Conservation (phyloP, 2,113 vertebrate genomes). For the Vicugna pacos region DNA sequence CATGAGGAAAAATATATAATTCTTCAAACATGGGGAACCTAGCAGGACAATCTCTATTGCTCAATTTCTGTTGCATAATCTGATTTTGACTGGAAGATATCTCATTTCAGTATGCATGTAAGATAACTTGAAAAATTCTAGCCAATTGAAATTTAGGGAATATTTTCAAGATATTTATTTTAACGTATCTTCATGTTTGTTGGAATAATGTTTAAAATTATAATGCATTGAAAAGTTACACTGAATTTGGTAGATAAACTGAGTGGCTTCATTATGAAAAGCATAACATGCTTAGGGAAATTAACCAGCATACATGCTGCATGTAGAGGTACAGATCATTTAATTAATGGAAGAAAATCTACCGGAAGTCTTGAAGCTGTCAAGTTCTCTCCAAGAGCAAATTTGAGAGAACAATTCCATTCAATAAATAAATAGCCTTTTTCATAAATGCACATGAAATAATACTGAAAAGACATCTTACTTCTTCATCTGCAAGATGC, state of each 20-base stretch:
- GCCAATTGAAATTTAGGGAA: background rate
- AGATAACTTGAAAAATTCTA: background rate
- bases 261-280: conserved; percentile 47
- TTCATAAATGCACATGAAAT: conserved; percentile 47
- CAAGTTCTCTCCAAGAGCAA: conserved; percentile 39
- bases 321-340: background rate
- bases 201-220: background rate
- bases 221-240: background rate
- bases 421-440: background rate
- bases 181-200: background rate
- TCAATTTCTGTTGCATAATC: conserved; percentile 37
- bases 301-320: background rate
- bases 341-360: conserved; percentile 40
- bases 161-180: background rate
- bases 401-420: background rate
- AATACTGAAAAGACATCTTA: background rate
- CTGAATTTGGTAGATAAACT: background rate
- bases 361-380: conserved; percentile 10
- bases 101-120: background rate
- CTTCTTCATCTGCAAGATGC: background rate
- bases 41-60: background rate
- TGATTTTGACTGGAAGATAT: conserved; percentile 26
- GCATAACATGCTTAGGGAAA: background rate
- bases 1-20: background rate
- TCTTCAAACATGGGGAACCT: background rate